Percentiles rank a stretch among this genome's conserved stretches.
These are phyloP conservation scores for Nephila pilipes DNA, from an alignment of 1,140 invertebrate species.

Conservation along the genomic window DNA sequence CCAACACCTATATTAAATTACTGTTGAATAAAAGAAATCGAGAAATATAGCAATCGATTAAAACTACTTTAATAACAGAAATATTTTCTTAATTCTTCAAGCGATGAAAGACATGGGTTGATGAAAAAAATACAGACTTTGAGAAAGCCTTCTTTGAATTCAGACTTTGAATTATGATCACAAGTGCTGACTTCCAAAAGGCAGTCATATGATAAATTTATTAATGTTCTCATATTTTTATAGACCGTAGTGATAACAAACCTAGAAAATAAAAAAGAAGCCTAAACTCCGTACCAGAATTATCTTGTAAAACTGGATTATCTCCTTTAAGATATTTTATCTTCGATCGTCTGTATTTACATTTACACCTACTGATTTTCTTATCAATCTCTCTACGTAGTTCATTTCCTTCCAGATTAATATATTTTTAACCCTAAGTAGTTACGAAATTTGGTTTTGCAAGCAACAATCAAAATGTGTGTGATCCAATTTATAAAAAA, in stretches of 20 bases:
- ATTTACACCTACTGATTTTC: slow-evolving; percentile 4
- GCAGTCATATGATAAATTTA: neutral
- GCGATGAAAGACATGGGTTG: too few species aligned
- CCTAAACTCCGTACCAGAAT: neutral
- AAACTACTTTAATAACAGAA: too few species aligned
- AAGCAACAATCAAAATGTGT: neutral
- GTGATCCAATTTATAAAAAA: neutral
- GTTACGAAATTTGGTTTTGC: neutral
- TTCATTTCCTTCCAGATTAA: neutral
- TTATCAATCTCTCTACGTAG: slow-evolving; percentile 20
- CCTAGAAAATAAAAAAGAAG: neutral
- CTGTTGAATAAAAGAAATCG: too few species aligned
- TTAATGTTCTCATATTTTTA: neutral
- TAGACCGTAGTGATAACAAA: neutral
- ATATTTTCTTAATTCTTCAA: too few species aligned
- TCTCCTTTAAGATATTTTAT: neutral
- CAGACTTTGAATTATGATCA: neutral
- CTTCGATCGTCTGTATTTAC: neutral
- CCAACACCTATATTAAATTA: too few species aligned
- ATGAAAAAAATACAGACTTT: too few species aligned
- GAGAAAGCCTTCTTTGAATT: too few species aligned
- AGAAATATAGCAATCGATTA: too few species aligned
- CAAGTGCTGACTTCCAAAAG: neutral
- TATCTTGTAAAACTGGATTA: neutral
- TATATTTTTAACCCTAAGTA: neutral